A percentile compares a stretch with the other conserved stretches of the same genome.
phyloP scores from a whole-genome alignment of 2,797 vertebrate genomes.

The Coendou prehensilis region DNA sequence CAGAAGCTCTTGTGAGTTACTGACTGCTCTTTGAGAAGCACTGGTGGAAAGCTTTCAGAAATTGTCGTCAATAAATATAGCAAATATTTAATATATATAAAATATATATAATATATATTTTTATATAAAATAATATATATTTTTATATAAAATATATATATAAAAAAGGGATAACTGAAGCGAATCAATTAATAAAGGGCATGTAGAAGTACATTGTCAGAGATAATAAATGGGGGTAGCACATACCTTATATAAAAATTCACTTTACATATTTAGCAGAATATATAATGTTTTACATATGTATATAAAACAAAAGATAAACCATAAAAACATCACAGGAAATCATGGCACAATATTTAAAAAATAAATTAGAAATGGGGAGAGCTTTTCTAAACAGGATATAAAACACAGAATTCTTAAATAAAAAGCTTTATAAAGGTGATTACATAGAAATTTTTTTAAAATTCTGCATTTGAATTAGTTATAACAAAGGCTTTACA shows the following conservation, averaged over 20 bases:
- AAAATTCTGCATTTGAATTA: not conserved
- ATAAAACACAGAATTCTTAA: slow-evolving; percentile 11
- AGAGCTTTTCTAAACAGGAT: slow-evolving; percentile 31
- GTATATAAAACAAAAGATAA: not conserved
- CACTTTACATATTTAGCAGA: not conserved
- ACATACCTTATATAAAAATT: not conserved
- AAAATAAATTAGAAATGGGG: slow-evolving; percentile 8
- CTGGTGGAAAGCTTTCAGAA: not conserved
- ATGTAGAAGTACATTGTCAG: not conserved
- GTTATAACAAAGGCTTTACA: not conserved
- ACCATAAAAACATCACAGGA: slow-evolving; percentile 30
- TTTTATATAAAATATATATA: not conserved
- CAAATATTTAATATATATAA: not conserved
- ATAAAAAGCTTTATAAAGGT: slow-evolving; percentile 2
- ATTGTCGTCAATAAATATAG: not conserved
- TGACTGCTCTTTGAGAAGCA: slow-evolving; percentile 22
- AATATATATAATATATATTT: too few species aligned
- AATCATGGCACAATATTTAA: not conserved
- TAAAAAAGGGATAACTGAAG: not conserved
- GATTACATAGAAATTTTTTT: not conserved
- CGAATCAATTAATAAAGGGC: not conserved
- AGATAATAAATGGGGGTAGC: not conserved
- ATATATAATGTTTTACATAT: not conserved
- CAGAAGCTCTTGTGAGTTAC: not conserved
- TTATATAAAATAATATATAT: too few species aligned